These are phyloP conservation scores for Exocentrus adspersus DNA, from an alignment of 2,888 invertebrate species.

Conservation along the genomic window DNA sequence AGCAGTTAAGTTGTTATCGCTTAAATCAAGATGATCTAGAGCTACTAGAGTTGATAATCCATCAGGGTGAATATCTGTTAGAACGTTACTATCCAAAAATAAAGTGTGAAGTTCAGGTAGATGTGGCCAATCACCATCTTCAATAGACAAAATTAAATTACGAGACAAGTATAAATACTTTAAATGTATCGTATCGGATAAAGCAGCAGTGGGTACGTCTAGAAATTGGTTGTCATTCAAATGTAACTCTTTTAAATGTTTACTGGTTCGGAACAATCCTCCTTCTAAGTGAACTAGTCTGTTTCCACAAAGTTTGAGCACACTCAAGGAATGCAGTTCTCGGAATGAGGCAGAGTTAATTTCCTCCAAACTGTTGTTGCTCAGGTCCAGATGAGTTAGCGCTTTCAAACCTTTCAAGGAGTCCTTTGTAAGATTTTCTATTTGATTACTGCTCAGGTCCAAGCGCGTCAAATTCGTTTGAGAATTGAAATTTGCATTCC, in stretches of 20 bases:
- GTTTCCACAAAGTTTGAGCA: conserved; percentile 81
- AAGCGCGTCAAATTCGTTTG: conserved; percentile 79
- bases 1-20: conserved; percentile 83
- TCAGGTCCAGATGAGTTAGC: conserved; percentile 76
- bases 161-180: conserved; percentile 80
- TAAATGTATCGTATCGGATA: conserved; percentile 73
- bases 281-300: conserved; percentile 78
- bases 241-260: conserved; percentile 77
- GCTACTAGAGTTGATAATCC: conserved; percentile 80
- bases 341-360: conserved; percentile 81
- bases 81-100: conserved; percentile 79
- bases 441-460: conserved; percentile 80
- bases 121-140: conserved; percentile 77
- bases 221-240: conserved; percentile 82
- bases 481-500: conserved; percentile 83
- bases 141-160: conserved; percentile 80
- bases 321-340: conserved; percentile 78
- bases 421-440: conserved; percentile 77
- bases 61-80: conserved; percentile 75
- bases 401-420: conserved; percentile 79
- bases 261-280: conserved; percentile 75
- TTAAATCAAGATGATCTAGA: conserved; percentile 78
- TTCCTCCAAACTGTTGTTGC: conserved; percentile 79
- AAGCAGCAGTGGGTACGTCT: conserved; percentile 77
- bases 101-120: conserved; percentile 77